Conservation (phyloP, 2,113 vertebrate species). For the Oreochromis aureus region DNA sequence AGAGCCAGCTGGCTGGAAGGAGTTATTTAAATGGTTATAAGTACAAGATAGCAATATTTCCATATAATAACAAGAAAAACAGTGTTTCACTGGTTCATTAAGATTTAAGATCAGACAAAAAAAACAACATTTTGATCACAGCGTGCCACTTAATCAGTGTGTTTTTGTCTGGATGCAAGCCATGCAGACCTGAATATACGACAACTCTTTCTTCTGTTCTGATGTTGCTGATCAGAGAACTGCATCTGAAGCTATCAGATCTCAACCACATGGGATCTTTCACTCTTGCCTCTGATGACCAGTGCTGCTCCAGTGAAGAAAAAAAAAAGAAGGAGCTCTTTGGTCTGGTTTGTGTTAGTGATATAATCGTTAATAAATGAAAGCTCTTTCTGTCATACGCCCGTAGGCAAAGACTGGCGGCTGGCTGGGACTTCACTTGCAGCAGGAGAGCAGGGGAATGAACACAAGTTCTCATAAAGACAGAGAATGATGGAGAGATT, state of each 20-base stretch:
- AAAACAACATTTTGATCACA: neutral
- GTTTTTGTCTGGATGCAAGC: neutral
- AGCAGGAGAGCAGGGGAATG: conserved; percentile 24
- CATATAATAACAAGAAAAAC: neutral
- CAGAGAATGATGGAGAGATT: conserved; percentile 4
- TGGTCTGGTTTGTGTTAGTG: conserved; percentile 56
- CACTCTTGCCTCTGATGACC: conserved; percentile 20
- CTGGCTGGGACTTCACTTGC: conserved; percentile 46
- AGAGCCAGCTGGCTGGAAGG: neutral
- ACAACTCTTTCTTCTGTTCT: neutral
- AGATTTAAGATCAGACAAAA: neutral
- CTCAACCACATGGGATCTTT: neutral
- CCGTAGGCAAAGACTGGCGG: conserved; percentile 20
- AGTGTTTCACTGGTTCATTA: neutral
- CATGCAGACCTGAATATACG: neutral
- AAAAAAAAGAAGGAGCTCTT: conserved; percentile 25
- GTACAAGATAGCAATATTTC: neutral
- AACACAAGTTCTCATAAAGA: conserved; percentile 28
- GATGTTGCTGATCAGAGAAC: neutral
- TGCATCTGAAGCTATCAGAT: neutral
- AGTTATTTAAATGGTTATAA: neutral
- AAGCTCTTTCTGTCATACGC: conserved; percentile 46
- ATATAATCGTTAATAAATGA: conserved; percentile 52
- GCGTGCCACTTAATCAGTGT: neutral
- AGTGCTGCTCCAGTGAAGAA: conserved; percentile 6